Base-by-base conservation (phyloP, 2,113 vertebrate genomes). In the Anthoscopus minutus region DNA sequence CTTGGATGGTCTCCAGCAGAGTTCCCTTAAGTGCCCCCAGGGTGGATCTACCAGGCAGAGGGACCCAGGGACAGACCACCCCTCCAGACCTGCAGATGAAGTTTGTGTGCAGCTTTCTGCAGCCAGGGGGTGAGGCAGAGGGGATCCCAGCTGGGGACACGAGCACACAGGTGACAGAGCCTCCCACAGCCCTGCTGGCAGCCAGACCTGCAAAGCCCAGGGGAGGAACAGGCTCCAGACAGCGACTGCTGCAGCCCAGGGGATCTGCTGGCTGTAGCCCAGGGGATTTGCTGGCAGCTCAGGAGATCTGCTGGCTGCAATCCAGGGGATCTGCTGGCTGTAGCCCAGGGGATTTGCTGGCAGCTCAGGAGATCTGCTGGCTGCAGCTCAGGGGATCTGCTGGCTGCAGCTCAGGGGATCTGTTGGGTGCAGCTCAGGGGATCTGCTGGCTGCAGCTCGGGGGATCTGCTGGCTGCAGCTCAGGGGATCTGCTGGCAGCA, bases 191-290 rank as follows among this genome's bases (percentile, higher is more conserved):
- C 15, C 67, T 53, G 5, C 61, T 25, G 67, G 65, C 61, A 60
- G 31, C 0, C 0, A 76, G 76, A 47, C 0, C 0, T 2, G 65
- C 33, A 6, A 24, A 72, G 31, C 38, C 79, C 53, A 10, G 0
- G 1, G 35, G 7, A 27, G 45, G 11, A 73, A 50, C 48, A 25
- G 15, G 3, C 33, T 21, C 0, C 13, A 71, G 42, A 33, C 67
- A 70, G 21, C 6, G 15, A 2, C 30, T 42, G 53, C 79, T n/a
- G 53, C 56, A 38, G 86, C 51, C 60, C n/a, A n/a, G n/a, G n/a
- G n/a, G n/a, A n/a, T n/a, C n/a, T n/a, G n/a, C n/a, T n/a, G n/a
- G n/a, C n/a, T n/a, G n/a, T n/a, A n/a, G n/a, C n/a, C n/a, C n/a
- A n/a, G n/a, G n/a, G n/a, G n/a, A n/a, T n/a, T n/a, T n/a, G 83